A percentile compares a stretch with the other conserved stretches of the same genome.
These are phyloP conservation scores for Agriopis aurantiaria DNA, from an alignment of 2,888 invertebrate species.

Conservation along the genomic window DNA sequence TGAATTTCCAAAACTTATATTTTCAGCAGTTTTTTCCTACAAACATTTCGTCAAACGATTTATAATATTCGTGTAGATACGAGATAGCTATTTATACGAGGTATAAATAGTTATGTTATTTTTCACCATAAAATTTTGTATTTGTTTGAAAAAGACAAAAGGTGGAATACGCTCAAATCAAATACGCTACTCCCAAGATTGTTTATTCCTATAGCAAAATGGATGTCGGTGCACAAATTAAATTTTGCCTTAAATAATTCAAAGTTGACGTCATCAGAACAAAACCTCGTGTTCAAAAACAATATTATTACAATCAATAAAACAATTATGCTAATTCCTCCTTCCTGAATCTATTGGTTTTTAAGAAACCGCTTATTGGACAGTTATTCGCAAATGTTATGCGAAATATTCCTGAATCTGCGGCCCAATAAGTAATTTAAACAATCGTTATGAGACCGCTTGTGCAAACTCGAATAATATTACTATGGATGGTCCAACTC, in stretches of 20 bases:
- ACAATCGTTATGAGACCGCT: conserved; percentile 30
- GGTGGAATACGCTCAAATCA: no score
- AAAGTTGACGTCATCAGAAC: not conserved
- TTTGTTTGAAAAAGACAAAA: no score
- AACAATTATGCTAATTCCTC: conserved; percentile 19
- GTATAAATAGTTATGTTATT: no score
- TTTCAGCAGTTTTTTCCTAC: no score
- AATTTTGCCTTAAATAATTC: not conserved
- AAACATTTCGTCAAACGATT: no score
- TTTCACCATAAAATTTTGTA: no score
- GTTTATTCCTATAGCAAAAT: no score
- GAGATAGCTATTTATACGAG: no score
- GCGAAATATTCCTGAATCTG: conserved; percentile 28
- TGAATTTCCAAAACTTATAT: no score
- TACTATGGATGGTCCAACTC: conserved; percentile 8
- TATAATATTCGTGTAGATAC: no score
- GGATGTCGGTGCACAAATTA: no score
- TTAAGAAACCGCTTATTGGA: conserved; percentile 26
- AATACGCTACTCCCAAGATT: no score
- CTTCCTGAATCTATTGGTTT: conserved; percentile 23
- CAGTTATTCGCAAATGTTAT: conserved; percentile 28
- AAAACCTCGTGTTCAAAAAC: not conserved
- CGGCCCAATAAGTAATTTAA: conserved; percentile 31
- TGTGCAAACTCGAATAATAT: conserved; percentile 26
- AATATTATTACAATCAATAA: conserved; percentile 7